Conservation (phyloP, 2,797 vertebrate genomes). For the Gallinago solitaria region DNA sequence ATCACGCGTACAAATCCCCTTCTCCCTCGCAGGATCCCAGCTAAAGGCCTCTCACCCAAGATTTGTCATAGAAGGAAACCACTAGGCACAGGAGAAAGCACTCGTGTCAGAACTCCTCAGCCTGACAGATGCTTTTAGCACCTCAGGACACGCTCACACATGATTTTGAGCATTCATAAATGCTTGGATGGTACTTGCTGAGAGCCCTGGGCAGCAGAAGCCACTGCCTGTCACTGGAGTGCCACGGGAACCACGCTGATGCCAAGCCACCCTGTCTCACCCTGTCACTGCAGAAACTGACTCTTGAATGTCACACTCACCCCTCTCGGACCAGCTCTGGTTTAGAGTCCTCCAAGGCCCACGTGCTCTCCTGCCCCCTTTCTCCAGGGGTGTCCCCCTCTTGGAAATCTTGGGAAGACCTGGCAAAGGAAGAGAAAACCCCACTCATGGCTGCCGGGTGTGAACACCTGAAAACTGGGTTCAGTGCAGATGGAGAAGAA, state of each 20-base stretch:
- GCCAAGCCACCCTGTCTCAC: background rate
- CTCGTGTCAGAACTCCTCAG: background rate
- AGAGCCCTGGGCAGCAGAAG: background rate
- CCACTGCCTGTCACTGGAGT: background rate
- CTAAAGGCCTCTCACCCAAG: background rate
- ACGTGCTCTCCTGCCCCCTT: accelerated
- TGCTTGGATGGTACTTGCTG: background rate
- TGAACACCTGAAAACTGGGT: background rate
- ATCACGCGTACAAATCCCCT: accelerated
- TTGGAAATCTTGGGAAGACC: background rate
- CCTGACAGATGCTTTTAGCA: background rate
- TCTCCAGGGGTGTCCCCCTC: background rate
- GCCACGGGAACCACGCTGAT: background rate
- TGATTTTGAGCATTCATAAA: background rate
- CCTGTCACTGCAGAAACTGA: background rate
- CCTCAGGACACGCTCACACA: background rate
- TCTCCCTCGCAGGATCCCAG: background rate
- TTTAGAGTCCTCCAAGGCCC: background rate
- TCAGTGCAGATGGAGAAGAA: background rate
- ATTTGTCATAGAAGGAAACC: background rate
- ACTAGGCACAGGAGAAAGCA: background rate
- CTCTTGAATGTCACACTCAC: background rate
- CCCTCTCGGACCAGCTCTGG: background rate
- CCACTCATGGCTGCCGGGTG: background rate
- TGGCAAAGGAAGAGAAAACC: background rate